These are phyloP conservation scores for Sebastes kiyomatsui DNA, from an alignment of 2,797 vertebrate species.

Conservation along the genomic window DNA sequence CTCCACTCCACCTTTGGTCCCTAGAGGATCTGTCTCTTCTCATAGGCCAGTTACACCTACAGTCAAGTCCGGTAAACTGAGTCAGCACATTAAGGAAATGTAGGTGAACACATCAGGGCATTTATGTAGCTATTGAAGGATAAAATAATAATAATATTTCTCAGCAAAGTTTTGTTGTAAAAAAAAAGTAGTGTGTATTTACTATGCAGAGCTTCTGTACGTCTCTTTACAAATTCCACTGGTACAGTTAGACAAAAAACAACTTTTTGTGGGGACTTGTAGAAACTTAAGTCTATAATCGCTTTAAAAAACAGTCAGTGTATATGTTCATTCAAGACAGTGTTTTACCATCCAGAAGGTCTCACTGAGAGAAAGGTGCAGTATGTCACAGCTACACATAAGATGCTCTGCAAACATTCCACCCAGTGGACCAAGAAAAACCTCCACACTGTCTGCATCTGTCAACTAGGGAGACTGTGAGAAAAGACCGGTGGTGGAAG, in stretches of 20 bases:
- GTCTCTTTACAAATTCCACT: background rate
- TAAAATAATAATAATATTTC: background rate
- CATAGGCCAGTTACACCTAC: constrained; percentile 53
- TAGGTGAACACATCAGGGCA: constrained; percentile 9
- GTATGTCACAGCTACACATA: constrained; percentile 81
- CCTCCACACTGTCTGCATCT: background rate
- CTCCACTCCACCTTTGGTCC: constrained; percentile 80
- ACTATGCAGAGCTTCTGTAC: background rate
- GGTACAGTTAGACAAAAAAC: background rate
- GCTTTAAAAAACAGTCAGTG: constrained; percentile 15
- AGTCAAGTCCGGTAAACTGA: constrained; percentile 10
- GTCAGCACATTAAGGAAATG: constrained; percentile 33
- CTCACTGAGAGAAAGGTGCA: constrained; percentile 72
- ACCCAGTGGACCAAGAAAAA: constrained; percentile 17
- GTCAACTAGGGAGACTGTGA: background rate
- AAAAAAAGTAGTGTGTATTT: background rate
- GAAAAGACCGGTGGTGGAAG: background rate
- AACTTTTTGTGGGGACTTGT: background rate
- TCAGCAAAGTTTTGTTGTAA: background rate
- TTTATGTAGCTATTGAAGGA: background rate
- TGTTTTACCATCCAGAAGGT: constrained; percentile 31
- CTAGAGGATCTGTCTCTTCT: constrained; percentile 72
- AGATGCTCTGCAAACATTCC: constrained; percentile 83
- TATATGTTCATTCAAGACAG: constrained; percentile 18
- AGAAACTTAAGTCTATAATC: background rate